Evolutionary conservation across 2,113 vertebrate genomes (phyloP).

Genomic region (Brachyhypopomus occidentalis): DNA sequence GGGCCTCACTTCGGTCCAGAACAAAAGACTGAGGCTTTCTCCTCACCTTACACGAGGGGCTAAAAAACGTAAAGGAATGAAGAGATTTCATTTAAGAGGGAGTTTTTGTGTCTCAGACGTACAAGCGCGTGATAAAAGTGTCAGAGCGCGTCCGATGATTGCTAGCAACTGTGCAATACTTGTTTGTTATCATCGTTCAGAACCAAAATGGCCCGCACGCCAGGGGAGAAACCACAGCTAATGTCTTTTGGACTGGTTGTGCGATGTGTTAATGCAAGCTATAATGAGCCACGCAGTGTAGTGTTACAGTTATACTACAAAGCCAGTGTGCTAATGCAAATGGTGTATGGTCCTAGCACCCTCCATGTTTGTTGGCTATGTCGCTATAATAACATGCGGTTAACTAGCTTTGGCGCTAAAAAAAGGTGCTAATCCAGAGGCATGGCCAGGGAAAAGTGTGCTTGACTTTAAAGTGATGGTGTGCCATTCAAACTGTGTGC

Average conservation of each 20-base stretch:
- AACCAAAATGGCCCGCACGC: neutral
- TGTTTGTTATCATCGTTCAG: neutral
- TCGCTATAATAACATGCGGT: too few species aligned
- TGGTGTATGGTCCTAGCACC: neutral
- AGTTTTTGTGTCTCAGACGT: neutral
- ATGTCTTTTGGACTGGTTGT: neutral
- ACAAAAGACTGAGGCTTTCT: neutral
- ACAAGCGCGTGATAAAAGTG: neutral
- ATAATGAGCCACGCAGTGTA: neutral
- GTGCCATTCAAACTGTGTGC: neutral
- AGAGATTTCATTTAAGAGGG: neutral
- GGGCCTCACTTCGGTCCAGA: neutral
- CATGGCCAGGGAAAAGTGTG: neutral
- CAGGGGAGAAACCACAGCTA: neutral
- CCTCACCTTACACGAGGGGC: neutral
- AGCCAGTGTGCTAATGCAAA: neutral
- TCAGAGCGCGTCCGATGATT: neutral
- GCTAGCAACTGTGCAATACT: neutral
- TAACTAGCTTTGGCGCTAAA: neutral
- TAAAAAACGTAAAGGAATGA: too few species aligned
- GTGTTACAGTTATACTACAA: neutral
- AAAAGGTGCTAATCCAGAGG: neutral
- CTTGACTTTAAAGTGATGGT: neutral
- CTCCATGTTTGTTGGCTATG: neutral
- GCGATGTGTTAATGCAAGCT: neutral